Evolutionary conservation across 1,140 invertebrate genomes (phyloP).

Genomic region (Globodera ellingtonae): DNA sequence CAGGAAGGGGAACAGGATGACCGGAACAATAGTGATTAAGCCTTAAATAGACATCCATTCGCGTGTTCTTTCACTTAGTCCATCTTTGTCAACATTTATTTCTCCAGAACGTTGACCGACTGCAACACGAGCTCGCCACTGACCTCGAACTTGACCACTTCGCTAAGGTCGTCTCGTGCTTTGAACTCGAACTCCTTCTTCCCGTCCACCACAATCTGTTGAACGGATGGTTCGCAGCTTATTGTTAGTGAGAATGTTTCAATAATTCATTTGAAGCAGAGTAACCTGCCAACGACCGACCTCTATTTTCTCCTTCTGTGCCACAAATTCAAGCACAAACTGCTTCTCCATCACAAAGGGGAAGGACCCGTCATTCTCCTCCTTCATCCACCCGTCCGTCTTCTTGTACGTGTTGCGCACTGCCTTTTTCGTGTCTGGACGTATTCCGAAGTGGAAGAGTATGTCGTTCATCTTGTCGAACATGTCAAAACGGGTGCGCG

Average conservation of each 20-base stretch:
- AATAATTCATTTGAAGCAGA: no score
- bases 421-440: not conserved
- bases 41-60: no score
- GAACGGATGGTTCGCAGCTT: not conserved
- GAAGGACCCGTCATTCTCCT: not conserved
- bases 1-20: no score
- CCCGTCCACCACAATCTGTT: not conserved
- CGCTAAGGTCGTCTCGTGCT: conserved; percentile 1
- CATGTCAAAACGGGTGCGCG: not conserved
- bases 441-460: not conserved
- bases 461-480: not conserved
- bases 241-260: not conserved
- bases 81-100: not conserved
- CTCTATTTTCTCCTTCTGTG: conserved; percentile 1
- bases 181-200: conserved; percentile 6
- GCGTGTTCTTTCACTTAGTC: no score
- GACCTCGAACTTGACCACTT: not conserved
- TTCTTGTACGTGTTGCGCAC: conserved; percentile 18
- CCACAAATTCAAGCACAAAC: not conserved
- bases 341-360: not conserved
- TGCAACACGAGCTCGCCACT: not conserved
- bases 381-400: not conserved
- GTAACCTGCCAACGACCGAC: not conserved
- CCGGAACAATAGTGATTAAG: no score
- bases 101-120: conserved; percentile 1